Conservation (phyloP, 2,888 invertebrate species). For the Acronicta aceris region DNA sequence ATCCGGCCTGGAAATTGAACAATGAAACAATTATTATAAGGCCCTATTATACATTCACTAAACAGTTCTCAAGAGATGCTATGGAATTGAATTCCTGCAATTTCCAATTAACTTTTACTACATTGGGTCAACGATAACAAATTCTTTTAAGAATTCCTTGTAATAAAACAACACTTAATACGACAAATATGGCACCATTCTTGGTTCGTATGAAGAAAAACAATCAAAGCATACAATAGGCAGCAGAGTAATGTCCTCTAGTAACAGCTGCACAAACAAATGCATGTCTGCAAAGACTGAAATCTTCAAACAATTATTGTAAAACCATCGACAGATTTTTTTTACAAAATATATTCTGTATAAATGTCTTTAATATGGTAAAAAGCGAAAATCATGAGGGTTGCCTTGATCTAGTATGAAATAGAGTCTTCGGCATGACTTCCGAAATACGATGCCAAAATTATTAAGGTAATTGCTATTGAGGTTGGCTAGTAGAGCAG, state of each 20-base stretch:
- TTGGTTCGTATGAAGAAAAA: constrained; percentile 2
- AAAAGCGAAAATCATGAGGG: not conserved
- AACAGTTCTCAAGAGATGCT: not conserved
- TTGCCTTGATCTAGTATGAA: no score
- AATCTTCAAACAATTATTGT: constrained; percentile 31
- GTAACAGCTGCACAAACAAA: constrained; percentile 21
- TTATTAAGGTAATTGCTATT: constrained; percentile 6
- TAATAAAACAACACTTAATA: not conserved
- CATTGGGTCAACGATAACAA: not conserved
- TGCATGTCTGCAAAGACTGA: constrained; percentile 4
- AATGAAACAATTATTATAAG: constrained; percentile 27
- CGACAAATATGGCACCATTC: not conserved
- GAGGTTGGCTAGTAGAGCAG: not conserved
- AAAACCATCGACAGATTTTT: constrained; percentile 17
- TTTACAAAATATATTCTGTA: not conserved
- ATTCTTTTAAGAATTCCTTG: not conserved
- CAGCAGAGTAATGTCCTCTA: constrained; percentile 9
- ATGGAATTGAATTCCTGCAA: not conserved
- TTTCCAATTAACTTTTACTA: not conserved
- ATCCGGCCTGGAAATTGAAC: constrained; percentile 93
- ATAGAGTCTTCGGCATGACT: no score
- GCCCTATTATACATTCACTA: not conserved
- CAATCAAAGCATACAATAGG: constrained; percentile 8
- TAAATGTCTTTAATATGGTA: not conserved
- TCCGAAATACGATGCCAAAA: constrained; percentile 4